These are phyloP conservation scores for Garra rufa DNA, from an alignment of 2,113 vertebrate species.

Conservation along the genomic window DNA sequence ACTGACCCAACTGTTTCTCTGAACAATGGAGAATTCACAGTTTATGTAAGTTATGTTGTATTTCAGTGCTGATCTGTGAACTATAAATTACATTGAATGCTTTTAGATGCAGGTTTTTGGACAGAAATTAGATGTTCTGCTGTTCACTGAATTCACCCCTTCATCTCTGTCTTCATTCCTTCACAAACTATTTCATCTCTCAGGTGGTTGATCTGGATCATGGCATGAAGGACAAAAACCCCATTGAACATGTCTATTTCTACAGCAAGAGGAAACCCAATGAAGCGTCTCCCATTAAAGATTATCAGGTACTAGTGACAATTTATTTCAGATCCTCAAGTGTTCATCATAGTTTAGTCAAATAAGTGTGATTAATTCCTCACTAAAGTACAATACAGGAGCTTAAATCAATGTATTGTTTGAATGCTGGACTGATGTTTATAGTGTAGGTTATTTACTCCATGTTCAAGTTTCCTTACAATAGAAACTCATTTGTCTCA, in stretches of 20 bases:
- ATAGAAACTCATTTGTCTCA: not conserved
- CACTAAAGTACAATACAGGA: no score
- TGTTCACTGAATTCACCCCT: not conserved
- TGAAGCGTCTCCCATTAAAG: constrained; percentile 70
- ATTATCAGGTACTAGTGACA: constrained; percentile 78
- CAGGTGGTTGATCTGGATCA: constrained; percentile 83
- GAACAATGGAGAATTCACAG: not conserved
- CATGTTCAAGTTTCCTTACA: no score
- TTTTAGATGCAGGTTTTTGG: not conserved
- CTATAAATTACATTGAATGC: not conserved
- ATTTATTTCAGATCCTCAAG: not conserved
- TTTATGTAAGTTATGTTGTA: not conserved
- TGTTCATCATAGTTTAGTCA: no score
- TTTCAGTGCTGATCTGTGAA: not conserved
- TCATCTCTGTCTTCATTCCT: no score
- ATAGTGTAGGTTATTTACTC: not conserved
- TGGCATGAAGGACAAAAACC: constrained; percentile 82
- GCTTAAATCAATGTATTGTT: no score
- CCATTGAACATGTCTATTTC: constrained; percentile 78
- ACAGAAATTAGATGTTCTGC: not conserved
- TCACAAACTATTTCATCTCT: not conserved
- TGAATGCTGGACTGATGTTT: not conserved
- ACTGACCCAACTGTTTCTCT: not conserved
- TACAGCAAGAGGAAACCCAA: constrained; percentile 76
- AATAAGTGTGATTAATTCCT: no score